phyloP scores from a whole-genome alignment of 2,888 invertebrate genomes.

The Anthophora plumipes region DNA sequence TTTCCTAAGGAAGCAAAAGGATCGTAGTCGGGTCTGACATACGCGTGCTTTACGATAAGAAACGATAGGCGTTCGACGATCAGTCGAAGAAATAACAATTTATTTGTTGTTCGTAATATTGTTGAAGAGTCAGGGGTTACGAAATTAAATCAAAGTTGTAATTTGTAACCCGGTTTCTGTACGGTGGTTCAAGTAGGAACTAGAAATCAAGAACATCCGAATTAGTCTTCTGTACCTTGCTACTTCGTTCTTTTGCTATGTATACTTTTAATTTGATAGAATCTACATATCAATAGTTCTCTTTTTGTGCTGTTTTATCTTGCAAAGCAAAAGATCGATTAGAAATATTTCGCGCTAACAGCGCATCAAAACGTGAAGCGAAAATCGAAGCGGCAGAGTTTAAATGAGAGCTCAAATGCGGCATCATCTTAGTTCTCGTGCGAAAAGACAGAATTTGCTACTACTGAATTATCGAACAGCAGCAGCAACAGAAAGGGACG shows the following conservation, averaged over 20 bases:
- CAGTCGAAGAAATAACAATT: conserved; percentile 29
- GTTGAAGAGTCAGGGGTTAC: conserved; percentile 28
- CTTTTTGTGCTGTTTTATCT: background rate
- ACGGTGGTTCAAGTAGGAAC: conserved; percentile 24
- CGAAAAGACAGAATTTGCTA: conserved; percentile 36
- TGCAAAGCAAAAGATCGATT: background rate
- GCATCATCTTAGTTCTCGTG: conserved; percentile 40
- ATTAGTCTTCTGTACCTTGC: conserved; percentile 22
- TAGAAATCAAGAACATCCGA: conserved; percentile 24
- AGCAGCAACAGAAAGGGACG: background rate
- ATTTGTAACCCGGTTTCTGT: conserved; percentile 40
- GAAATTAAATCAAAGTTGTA: conserved; percentile 26
- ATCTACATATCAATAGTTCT: background rate
- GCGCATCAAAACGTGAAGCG: conserved; percentile 38
- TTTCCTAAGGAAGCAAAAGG: conserved; percentile 46
- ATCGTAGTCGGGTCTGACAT: conserved; percentile 46
- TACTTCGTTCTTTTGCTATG: conserved; percentile 39
- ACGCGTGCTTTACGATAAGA: conserved; percentile 51
- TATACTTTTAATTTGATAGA: conserved; percentile 16
- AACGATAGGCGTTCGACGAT: conserved; percentile 35
- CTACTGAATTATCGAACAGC: conserved; percentile 22
- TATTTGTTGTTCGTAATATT: conserved; percentile 14
- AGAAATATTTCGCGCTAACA: conserved; percentile 35
- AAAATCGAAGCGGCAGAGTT: conserved; percentile 44
- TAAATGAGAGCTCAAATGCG: conserved; percentile 62